A percentile compares a stretch with the other conserved stretches of the same genome.
These are phyloP conservation scores for Pterocles gutturalis DNA, from an alignment of 2,113 vertebrate species.

Conservation along the genomic window DNA sequence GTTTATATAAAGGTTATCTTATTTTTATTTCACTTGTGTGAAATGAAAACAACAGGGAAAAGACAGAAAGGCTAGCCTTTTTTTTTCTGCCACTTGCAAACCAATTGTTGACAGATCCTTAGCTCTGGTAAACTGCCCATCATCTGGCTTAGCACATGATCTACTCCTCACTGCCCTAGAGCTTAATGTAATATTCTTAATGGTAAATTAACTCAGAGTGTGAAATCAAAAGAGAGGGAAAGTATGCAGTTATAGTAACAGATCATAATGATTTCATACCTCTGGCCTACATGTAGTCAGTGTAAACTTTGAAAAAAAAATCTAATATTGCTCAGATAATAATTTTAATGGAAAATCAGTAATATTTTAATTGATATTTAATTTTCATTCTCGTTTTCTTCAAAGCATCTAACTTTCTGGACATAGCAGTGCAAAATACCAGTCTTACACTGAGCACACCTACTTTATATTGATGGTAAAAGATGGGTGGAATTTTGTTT, in stretches of 20 bases:
- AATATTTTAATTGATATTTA: neutral
- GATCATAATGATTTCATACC: neutral
- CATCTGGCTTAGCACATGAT: neutral
- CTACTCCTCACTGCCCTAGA: neutral
- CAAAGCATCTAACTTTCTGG: neutral
- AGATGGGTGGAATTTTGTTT: neutral
- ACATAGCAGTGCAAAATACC: neutral
- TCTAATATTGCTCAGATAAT: neutral
- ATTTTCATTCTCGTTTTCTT: neutral
- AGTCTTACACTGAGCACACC: neutral
- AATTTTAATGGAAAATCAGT: neutral
- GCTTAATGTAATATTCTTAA: conserved; percentile 30
- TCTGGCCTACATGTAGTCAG: neutral
- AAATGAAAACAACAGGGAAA: neutral
- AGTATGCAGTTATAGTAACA: neutral
- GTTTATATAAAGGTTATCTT: conserved; percentile 27
- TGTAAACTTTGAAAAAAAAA: neutral
- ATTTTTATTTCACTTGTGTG: neutral
- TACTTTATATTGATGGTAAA: neutral
- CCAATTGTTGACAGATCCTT: neutral
- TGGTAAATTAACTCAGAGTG: conserved; percentile 32
- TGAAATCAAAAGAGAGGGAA: conserved; percentile 36
- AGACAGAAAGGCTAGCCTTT: neutral
- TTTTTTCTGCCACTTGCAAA: neutral
- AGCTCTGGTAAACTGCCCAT: neutral